Evolutionary conservation across 2,113 vertebrate species (phyloP), one percentile per base, ranked within the genome.

Genomic region (Lutjanus erythropterus): DNA sequence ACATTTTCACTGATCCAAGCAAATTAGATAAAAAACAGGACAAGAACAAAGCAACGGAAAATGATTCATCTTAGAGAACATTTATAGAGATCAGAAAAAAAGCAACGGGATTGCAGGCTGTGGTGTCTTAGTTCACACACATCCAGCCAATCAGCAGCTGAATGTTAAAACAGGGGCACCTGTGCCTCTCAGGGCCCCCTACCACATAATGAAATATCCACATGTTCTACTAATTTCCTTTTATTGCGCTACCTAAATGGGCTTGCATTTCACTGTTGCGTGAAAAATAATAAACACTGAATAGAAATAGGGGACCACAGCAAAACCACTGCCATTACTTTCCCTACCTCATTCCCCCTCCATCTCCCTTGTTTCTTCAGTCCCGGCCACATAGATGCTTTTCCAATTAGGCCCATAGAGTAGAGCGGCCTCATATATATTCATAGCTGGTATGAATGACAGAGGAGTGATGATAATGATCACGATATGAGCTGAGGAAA

Each of bases 391-490:
- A 87, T 74, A 77, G 72, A 88, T 81, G 55, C 66, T 85, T 91
- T 93, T 92, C 82, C 78, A 86, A 87, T 88, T 89, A 89, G 86
- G 47, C 49, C 31, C 71, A 71, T 71, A 81, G 77, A 80, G 69
- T 55, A 52, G 37, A 86, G 47, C 66, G 71, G 53, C 78, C 78
- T 90, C 74, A 84, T 90, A 85, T 88, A 89, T 92, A 93, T 94
- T 89, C 90, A 92, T 88, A 84, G 85, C 87, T 73, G 78, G 75
- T 85, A 83, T 83, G 88, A 93, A 91, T 88, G 88, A 89, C 84
- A 88, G 80, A 83, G 86, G 78, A 90, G 70, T 82, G 81, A 91
- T 87, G 88, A 92, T 93, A 84, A 91, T 90, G 84, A 91, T 88
- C 83, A 78, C 59, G 60, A 89, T 91, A 87, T 89, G 81, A 90